Base-by-base conservation (phyloP, 1,140 invertebrate genomes). In the Platyscapa corneri region DNA sequence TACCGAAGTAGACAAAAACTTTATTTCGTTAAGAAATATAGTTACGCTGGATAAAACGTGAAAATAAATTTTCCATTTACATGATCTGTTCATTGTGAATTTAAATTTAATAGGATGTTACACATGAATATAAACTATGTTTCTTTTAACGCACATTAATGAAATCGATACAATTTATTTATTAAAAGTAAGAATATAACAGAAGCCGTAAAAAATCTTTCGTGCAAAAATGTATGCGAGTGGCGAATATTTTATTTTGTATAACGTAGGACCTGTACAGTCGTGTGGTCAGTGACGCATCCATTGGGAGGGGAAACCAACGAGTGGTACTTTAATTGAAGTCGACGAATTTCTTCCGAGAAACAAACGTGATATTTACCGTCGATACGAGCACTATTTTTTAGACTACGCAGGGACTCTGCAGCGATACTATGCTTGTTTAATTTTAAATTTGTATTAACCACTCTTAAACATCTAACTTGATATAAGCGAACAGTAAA, bases 311-410 rank as follows among this genome's bases (percentile, higher is more conserved):
- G 39, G n/a, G 72, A 75, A 75, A 75, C 72, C 72, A 56, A 30
- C 46, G 75, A 30, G 12, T 64, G 49, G 53, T 37, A 67, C 49
- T 83, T 75, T 75, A 60, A 83, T 83, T 72, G 23, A 64, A 75
- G 49, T 64, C 37, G 53, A 16, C 56, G n/a, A 83, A 83, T 76
- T 76, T 83, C 46, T 83, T 75, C 46, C 49, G 12, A 82, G 42
- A 82, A 82, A 16, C 60, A 39, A 80, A 80, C 78, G 78, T 80
- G 78, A 80, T 80, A 39, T 80, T 80, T 80, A 46, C 18, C 49
- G 23, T 18, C 42, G 39, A 56, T 77, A 20, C 16, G 46, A 56
- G n/a, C n/a, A 20, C 30, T 49, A 75, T 75, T 46, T 18, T 46
- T 75, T 75, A 75, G 39, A 12, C 12, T n/a, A 46, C 34, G 1